Base-by-base conservation (phyloP, 2,797 vertebrate genomes). In the Tangara arthus region DNA sequence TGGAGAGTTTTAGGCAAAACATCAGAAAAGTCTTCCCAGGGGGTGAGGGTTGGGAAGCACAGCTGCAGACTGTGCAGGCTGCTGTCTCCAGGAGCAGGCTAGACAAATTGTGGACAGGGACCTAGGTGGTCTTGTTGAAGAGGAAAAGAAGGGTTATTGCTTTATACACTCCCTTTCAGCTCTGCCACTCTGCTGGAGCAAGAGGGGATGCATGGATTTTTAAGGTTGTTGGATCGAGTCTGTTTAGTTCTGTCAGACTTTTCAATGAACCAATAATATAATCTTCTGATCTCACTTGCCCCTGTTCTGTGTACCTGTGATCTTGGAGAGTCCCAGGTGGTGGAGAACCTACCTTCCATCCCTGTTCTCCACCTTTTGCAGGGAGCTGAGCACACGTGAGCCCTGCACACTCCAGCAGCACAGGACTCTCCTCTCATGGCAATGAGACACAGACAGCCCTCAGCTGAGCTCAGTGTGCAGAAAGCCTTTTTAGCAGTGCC, bases 21-120 rank as follows among this genome's bases (percentile, higher is more conserved):
- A 79, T 84, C 61, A 95, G 93, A 27, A 90, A 81, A 91, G 65
- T 32, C 35, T 26, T 83, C 85, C 65, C 82, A 35, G 20, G 64
- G 64, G 39, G 80, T 17, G 28, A 57, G 72, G 72, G 65, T 1
- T 1, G 19, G 69, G 89, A 56, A 94, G 73, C 17, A 61, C 70
- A 87, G 94, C 94, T 96, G 94, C 90, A 75, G 73, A 18, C n/a
- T 70, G 47, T 12, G 14, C 69, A 87, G 63, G 69, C 86, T 90
- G 89, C 83, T 89, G 69, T 66, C 65, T 79, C 47, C 11, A 32
- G 72, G 23, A 89, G 35, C 56, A 66, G 79, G 44, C 44, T 23
- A 41, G 76, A 59, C 52, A 69, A 57, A 41, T 6, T 6, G 30
- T 41, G 63, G 44, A 55, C 72, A 84, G 59, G 70, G 77, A 63